phyloP scores from a whole-genome alignment of 2,113 vertebrate genomes.

The Larimichthys polyactis region DNA sequence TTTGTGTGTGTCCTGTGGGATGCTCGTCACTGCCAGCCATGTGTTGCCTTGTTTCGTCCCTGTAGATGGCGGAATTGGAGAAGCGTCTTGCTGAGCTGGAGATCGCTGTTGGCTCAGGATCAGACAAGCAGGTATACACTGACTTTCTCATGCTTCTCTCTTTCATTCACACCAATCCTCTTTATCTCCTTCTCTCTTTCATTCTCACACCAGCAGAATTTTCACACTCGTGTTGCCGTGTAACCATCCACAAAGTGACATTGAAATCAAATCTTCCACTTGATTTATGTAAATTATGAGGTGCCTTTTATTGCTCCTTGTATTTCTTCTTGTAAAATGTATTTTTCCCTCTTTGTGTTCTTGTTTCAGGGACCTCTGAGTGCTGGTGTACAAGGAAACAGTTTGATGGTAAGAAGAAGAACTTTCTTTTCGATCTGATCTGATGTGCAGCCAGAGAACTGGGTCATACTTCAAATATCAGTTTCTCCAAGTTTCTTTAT shows the following conservation, averaged over 20 bases:
- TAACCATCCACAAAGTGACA: constrained; percentile 31
- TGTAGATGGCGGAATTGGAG: constrained; percentile 92
- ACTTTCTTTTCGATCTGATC: constrained; percentile 11
- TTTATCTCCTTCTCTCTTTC: constrained; percentile 23
- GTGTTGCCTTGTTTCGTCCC: constrained; percentile 44
- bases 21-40: constrained; percentile 29
- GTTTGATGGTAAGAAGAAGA: constrained; percentile 89
- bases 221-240: constrained; percentile 18
- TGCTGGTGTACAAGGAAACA: constrained; percentile 89
- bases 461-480: constrained; percentile 62
- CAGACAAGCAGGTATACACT: constrained; percentile 90
- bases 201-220: constrained; percentile 28
- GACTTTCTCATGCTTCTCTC: constrained; percentile 19
- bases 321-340: neutral
- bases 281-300: constrained; percentile 35
- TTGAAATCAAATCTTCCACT: constrained; percentile 27
- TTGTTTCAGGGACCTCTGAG: constrained; percentile 89
- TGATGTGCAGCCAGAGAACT: constrained; percentile 60
- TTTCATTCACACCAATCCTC: constrained; percentile 30
- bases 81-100: constrained; percentile 94
- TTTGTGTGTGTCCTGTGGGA: constrained; percentile 20
- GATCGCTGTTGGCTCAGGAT: constrained; percentile 87
- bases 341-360: constrained; percentile 26
- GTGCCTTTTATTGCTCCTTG: neutral
- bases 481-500: constrained; percentile 36